Base-by-base conservation (phyloP, 2,888 invertebrate genomes). In the Tenthredo distinguenda region DNA sequence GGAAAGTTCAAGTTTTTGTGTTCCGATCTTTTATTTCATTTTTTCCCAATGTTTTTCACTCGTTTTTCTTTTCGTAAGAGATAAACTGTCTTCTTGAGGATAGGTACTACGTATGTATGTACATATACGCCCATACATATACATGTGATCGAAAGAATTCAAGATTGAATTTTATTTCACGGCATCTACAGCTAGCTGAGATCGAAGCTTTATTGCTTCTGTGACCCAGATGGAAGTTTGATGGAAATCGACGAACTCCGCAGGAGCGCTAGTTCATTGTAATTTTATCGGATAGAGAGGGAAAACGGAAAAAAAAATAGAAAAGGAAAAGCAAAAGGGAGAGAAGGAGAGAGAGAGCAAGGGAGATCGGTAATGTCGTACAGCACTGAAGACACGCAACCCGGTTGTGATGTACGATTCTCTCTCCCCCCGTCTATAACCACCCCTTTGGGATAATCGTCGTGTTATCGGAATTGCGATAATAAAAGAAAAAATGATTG, bases 171-270 rank as follows among this genome's bases (percentile, higher is more conserved):
- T 81, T 62, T 81, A 81, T 81, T 62, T 62, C 62, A 81, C 58
- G 58, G 26, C 18, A 62, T 81, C 81, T 21, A 37, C 34, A 10
- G 55, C n/a, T n/a, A 58, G 79, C 47, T 55, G 21, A 81, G 81
- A 81, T 81, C 81, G 81, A 81, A 81, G 58, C 62, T 81, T 81
- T 81, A 81, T 81, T 81, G 81, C 81, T 81, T 81, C 62, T 62
- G 31, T 81, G 81, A 81, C 81, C 81, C 81, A 81, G 81, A 81
- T 81, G 81, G 62, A 81, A 81, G 81, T 81, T 81, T 81, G 81
- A 81, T 81, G 81, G 81, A 81, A 81, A 81, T 62, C 81, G 81
- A 40, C 62, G 37, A 81, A 62, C 81, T 58, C 62, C 26, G 10
- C 4, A 47, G 26, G 10, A 43, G 72, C 26, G 72, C 43, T 74